These are phyloP conservation scores for Geopemphigus sp. DNA, from an alignment of 1,140 invertebrate genomes.

Conservation along the genomic window DNA sequence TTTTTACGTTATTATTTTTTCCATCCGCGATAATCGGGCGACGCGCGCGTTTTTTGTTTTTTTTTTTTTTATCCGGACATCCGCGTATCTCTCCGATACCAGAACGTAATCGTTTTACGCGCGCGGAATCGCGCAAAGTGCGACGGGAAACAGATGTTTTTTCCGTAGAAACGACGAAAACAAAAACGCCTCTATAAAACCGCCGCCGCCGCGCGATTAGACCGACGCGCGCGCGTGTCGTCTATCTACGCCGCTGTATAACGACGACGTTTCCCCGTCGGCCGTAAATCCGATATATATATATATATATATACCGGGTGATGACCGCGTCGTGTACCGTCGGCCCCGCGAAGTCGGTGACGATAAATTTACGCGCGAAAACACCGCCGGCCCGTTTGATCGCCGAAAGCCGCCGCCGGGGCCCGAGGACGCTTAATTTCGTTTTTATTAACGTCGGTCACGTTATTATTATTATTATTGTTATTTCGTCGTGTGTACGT, in stretches of 20 bases:
- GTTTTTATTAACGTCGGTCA: background rate
- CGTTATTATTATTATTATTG: constrained; percentile 23
- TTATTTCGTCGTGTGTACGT: constrained; percentile 18
- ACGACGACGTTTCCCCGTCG: no score
- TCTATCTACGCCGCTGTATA: no score
- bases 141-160: constrained; percentile 24
- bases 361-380: constrained; percentile 29
- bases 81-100: background rate
- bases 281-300: no score
- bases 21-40: background rate
- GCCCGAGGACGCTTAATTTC: constrained; percentile 14
- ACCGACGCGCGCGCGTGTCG: background rate
- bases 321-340: background rate
- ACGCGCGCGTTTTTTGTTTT: no score
- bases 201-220: background rate
- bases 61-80: constrained; percentile 24
- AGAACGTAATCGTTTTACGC: background rate
- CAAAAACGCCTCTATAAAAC: constrained; percentile 9
- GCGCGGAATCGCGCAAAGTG: background rate
- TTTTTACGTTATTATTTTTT: background rate
- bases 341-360: background rate
- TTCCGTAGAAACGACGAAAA: no score
- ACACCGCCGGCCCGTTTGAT: background rate
- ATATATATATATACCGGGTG: background rate
- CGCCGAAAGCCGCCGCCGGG: background rate